Evolutionary conservation across 2,797 vertebrate species (phyloP), one percentile per base, ranked within the genome.

Genomic region (Aulostomus chinensis): DNA sequence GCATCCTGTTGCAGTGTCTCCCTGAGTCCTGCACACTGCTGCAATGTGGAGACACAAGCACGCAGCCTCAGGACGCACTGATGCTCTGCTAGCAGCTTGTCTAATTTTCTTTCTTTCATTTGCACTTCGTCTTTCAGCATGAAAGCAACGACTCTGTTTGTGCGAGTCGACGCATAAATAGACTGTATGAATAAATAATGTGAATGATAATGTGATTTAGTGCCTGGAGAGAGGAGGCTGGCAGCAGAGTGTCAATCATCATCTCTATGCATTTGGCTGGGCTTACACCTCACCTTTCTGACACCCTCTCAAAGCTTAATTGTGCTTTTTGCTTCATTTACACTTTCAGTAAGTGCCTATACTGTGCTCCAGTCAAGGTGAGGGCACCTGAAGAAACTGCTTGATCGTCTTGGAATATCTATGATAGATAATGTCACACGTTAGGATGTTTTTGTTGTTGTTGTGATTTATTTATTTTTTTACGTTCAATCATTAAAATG

Each of bases 171-270:
- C 38, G 49, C 58, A 62, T 56, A 69, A 83, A 85, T 79, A 80
- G 71, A 76, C 50, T 32, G 64, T 54, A 80, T 86, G 68, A 85
- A 83, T 89, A 82, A 83, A 73, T 86, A 61, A 83, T 81, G 53
- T 15, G 20, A 58, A 67, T 78, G 68, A 53, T 76, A 74, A 85
- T 84, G 54, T 53, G 50, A 68, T 69, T 51, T 37, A 41, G 39
- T 65, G 68, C 55, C 51, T 48, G 46, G 48, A 70, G 43, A 67
- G 48, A 24, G n/a, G 8, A 28, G 30, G 37, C 39, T 17, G 46
- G 37, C 51, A 56, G 48, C 39, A 47, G 41, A 40, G 64, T 15
- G 33, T 76, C 76, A 73, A 15, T 75, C n/a, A n/a, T n/a, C n/a
- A 65, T 76, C 60, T 62, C 36, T 61, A 21, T n/a, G 12, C 30